Percentiles rank a stretch among this genome's conserved stretches.
Conservation (phyloP, 1,140 invertebrate species). For the Listronotus oregonensis region DNA sequence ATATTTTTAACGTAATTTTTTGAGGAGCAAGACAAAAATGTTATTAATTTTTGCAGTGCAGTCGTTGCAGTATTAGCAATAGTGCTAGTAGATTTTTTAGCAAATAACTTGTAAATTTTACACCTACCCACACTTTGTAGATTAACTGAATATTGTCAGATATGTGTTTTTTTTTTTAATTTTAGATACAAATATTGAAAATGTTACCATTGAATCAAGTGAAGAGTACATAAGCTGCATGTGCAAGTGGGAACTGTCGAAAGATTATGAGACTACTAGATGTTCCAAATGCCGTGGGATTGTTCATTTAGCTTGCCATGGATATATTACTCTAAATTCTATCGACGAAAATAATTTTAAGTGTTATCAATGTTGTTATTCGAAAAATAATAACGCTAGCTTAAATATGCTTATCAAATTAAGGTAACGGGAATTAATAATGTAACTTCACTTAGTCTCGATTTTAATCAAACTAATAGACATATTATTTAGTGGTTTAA, state of each 20-base stretch:
- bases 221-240: not conserved
- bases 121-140: too few species aligned
- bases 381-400: not conserved
- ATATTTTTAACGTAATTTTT: too few species aligned
- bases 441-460: not conserved
- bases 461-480: too few species aligned
- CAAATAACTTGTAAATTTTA: too few species aligned
- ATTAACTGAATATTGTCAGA: too few species aligned
- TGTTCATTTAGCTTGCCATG: slow-evolving; percentile 11
- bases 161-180: too few species aligned
- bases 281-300: slow-evolving; percentile 1
- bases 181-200: too few species aligned
- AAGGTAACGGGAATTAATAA: not conserved
- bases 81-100: too few species aligned
- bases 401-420: slow-evolving; percentile 10
- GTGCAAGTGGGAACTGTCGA: slow-evolving; percentile 2
- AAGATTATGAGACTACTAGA: not conserved
- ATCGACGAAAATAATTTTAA: not conserved
- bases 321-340: not conserved
- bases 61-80: too few species aligned
- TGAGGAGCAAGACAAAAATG: too few species aligned
- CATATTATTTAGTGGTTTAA: too few species aligned
- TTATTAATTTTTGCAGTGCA: too few species aligned
- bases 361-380: not conserved
- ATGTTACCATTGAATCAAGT: not conserved